Evolutionary conservation across 2,888 invertebrate species (phyloP), one percentile per base, ranked within the genome.

Genomic region (Cancer borealis): DNA sequence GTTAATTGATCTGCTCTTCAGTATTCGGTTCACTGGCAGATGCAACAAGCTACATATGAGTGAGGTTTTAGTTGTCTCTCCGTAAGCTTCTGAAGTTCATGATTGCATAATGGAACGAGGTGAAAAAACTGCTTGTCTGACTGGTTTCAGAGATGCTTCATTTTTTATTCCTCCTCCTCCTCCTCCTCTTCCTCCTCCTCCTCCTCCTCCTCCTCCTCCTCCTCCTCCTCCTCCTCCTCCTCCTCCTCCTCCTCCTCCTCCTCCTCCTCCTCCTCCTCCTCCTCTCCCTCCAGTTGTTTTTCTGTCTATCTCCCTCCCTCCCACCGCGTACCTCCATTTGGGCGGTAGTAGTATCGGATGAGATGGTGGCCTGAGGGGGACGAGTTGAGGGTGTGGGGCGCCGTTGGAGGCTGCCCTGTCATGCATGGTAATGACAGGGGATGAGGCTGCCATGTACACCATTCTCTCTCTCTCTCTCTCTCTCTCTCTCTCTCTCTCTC

Each of bases 401-500:
- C 54, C 39, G 91, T 60, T 30, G 45, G 66, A 60, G 90, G 79
- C 79, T 30, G 79, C 79, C 79, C 79, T 79, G 79, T 79, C 79
- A 79, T 79, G 79, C 79, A 79, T 79, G 79, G 30, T 79, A 79
- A 79, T 79, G 79, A 79, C 79, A 30, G 30, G 79, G 26, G 10
- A 8, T 30, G 79, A 4, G 79, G 10, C 79, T 12, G 30, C 79
- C 79, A 79, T 79, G 79, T 79, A 79, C 79, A 79, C 79, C 88
- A 88, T 21, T 21, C n/a, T 12, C 17, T 45, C 8, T 46, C 10
- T 88, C 6, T 45, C 21, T 45, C n/a, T 21, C 21, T 21, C 47
- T 3, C 54, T n/a, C 46, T 3, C 30, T 6, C 46, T 3, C 14
- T 88, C 45, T 12, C 46, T 6, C 46, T 46, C 88, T n/a, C 47